A percentile compares a stretch with the other conserved stretches of the same genome.
These are phyloP conservation scores for Smittia aterrima DNA, from an alignment of 2,888 invertebrate genomes.

Conservation along the genomic window DNA sequence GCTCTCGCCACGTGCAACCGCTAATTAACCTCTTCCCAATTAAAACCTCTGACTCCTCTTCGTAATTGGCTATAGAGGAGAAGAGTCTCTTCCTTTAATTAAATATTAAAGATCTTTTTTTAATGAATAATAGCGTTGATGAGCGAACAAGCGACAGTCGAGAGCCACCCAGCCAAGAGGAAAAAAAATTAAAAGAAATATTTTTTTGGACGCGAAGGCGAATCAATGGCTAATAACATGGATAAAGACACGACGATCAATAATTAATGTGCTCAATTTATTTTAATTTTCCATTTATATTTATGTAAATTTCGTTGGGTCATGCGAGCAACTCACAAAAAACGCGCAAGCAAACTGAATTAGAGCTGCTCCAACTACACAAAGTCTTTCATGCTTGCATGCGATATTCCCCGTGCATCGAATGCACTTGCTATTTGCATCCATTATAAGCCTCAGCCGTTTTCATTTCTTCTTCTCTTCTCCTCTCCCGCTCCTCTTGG, in stretches of 20 bases:
- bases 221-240: slow-evolving; percentile 2
- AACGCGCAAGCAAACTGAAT: too few relatives aligned
- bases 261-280: slow-evolving; percentile 22
- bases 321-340: slow-evolving; percentile 2
- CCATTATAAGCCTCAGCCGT: background rate
- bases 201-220: background rate
- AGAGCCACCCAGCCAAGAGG: too few relatives aligned
- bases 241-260: slow-evolving; percentile 15
- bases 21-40: slow-evolving; percentile 23
- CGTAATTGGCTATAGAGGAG: slow-evolving; percentile 2
- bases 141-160: too few relatives aligned
- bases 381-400: slow-evolving; percentile 14
- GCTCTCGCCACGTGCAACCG: background rate
- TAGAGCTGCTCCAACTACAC: too few relatives aligned
- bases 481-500: too few relatives aligned
- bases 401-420: background rate
- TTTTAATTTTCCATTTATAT: slow-evolving; percentile 21
- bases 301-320: background rate
- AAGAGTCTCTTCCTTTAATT: too few relatives aligned
- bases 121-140: too few relatives aligned
- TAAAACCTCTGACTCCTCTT: background rate
- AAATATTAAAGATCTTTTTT: too few relatives aligned
- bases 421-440: slow-evolving; percentile 9
- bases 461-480: background rate
- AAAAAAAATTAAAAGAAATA: background rate